These are phyloP conservation scores for Pelodytes ibericus DNA, from an alignment of 2,797 vertebrate genomes.

Conservation along the genomic window DNA sequence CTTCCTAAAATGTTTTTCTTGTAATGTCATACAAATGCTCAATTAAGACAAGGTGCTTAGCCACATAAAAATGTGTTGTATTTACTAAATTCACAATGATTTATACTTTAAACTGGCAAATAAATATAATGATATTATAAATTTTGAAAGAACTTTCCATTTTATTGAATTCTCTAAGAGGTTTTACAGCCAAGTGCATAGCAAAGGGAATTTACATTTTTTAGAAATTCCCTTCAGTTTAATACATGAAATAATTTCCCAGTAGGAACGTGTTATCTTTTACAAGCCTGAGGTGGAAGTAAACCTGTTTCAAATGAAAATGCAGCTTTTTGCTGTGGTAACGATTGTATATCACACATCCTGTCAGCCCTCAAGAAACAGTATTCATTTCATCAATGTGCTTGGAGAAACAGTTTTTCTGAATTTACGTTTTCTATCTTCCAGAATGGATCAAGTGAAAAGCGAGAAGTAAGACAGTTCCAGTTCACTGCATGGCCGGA, in stretches of 20 bases:
- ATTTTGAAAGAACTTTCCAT: no score
- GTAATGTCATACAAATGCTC: no score
- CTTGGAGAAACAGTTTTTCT: constrained; percentile 9
- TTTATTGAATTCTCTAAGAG: no score
- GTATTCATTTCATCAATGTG: not conserved
- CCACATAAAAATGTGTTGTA: no score
- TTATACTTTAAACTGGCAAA: no score
- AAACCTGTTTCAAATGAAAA: not conserved
- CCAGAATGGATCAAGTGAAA: constrained; percentile 96
- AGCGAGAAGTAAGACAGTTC: constrained; percentile 96
- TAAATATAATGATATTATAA: no score
- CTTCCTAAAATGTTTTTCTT: no score
- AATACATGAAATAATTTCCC: constrained; percentile 36
- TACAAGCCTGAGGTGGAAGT: not conserved
- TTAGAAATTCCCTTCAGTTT: constrained; percentile 43
- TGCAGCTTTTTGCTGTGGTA: not conserved
- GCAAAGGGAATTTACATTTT: no score
- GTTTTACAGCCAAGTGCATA: no score
- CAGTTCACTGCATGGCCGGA: constrained; percentile 99
- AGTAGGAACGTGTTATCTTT: not conserved
- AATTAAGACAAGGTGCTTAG: no score
- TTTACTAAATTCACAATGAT: no score
- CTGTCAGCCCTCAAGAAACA: not conserved
- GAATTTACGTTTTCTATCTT: constrained; percentile 53
- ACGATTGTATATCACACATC: not conserved